Evolutionary conservation across 2,113 vertebrate genomes (phyloP), one percentile per base, ranked within the genome.

Genomic region (Neodontobutis hainanensis): DNA sequence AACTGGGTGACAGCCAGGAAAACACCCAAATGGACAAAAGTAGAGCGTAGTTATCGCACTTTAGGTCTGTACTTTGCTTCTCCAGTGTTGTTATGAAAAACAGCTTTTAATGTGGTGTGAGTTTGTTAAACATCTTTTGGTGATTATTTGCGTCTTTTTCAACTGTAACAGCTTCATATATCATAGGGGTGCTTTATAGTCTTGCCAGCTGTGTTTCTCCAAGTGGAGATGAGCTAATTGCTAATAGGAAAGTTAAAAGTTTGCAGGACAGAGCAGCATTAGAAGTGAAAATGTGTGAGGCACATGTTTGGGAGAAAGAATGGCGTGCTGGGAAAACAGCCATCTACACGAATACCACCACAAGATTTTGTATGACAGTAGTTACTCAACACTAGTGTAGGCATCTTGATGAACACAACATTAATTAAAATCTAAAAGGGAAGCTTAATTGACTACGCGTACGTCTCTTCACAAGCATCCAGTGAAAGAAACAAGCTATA

Each of bases 121-220:
- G 58, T 70, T 65, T 63, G 49, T 66, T 60, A 57, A 61, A 90
- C 88, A 92, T 90, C 84, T 89, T 92, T 87, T 51, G 69, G 51
- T 77, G 61, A 91, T 91, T 90, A 91, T 71, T 81, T 61, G 59
- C 53, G 38, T 63, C 34, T 32, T 52, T 57, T 65, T 68, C 44
- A 57, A 58, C 77, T 78, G 80, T 65, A 57, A 83, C 45, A 60
- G 52, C 44, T 68, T 4, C 32, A 2, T 63, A 50, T 66, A 75
- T 74, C 68, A 53, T 46, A 42, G 45, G 2, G n/a, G 45, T 53
- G 16, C 82, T 87, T 71, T 89, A 9, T 89, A 75, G 70, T 83
- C 65, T 51, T 85, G 82, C 83, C 88, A 89, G 79, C 68, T 66
- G 51, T 76, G 66, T 84, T 85, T 88, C 74, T 56, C 72, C 19